Percentiles rank a stretch among this genome's conserved stretches.
phyloP scores from a whole-genome alignment of 2,113 vertebrate genomes.

The Nicator chloris region DNA sequence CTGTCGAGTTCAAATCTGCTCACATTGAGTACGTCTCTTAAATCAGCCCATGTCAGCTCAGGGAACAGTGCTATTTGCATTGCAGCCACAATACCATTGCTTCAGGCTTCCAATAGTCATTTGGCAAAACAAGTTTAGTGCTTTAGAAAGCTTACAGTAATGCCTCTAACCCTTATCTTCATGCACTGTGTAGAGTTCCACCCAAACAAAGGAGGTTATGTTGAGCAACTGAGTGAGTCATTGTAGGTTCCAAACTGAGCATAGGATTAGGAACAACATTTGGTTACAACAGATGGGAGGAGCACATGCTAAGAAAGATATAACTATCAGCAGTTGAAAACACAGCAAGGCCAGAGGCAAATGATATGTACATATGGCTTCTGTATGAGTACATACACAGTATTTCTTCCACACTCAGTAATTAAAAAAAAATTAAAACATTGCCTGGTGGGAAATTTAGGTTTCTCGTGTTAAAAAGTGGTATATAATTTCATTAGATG shows the following conservation, averaged over 20 bases:
- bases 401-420: background rate
- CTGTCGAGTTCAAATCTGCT: background rate
- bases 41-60: background rate
- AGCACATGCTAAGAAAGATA: constrained; percentile 26
- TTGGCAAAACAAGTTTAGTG: background rate
- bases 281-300: constrained; percentile 25
- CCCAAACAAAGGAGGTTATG: constrained; percentile 33
- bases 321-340: background rate
- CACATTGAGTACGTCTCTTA: background rate
- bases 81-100: background rate
- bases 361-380: background rate
- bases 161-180: constrained; percentile 2
- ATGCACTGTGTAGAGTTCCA: background rate
- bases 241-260: background rate
- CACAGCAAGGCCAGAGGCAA: background rate
- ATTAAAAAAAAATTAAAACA: background rate
- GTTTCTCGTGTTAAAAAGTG: background rate
- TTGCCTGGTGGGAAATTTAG: background rate
- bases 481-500: background rate
- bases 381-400: background rate
- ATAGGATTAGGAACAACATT: background rate
- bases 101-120: background rate
- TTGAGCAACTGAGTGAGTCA: constrained; percentile 35
- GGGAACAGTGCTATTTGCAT: background rate
- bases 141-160: background rate